Base-by-base conservation (phyloP, 2,888 invertebrate genomes). In the Salticus scenicus region DNA sequence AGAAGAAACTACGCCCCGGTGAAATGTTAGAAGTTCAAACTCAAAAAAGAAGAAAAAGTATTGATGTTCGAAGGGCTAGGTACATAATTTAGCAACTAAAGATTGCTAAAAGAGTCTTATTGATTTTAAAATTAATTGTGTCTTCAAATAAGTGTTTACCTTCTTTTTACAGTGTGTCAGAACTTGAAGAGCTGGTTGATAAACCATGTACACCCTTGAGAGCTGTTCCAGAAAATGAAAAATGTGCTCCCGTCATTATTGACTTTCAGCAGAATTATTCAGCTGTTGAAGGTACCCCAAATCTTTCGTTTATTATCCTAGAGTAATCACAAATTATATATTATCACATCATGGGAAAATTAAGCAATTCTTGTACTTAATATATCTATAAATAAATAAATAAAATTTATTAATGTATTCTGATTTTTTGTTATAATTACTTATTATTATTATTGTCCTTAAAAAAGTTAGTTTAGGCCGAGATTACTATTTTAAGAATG, bases 181-280 rank as follows among this genome's bases (percentile, higher is more conserved):
- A 97, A 91, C 93, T 97, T 90, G 97, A 97, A 92, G 97, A 97
- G 24, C 94, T 94, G 89, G 95, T 97, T 91, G 96, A 97, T 91
- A 96, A 96, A 91, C 95, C 96, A 66, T 97, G 96, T 73, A 96
- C 97, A 77, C 97, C 98, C 70, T 93, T 98, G 88, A 94, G 94
- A 91, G 94, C 96, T 88, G 91, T 94, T 77, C 88, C 89, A 27
- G 97, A 97, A 88, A 94, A 94, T 90, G 88, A 90, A 74, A 94
- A 94, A 87, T 96, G 97, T 89, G 97, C 98, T 57, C 90, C 92
- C 17, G 94, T 94, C 89, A 98, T 98, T 91, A 95, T 97, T 89
- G 97, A 97, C 92, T 95, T 96, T 66, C 96, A 97, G 91, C 97
- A 97, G 91, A 98, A 96, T 91, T 98, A 98, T 92, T 96, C 98